Base-by-base conservation (phyloP, 2,113 vertebrate genomes). In the Litocranius walleri region DNA sequence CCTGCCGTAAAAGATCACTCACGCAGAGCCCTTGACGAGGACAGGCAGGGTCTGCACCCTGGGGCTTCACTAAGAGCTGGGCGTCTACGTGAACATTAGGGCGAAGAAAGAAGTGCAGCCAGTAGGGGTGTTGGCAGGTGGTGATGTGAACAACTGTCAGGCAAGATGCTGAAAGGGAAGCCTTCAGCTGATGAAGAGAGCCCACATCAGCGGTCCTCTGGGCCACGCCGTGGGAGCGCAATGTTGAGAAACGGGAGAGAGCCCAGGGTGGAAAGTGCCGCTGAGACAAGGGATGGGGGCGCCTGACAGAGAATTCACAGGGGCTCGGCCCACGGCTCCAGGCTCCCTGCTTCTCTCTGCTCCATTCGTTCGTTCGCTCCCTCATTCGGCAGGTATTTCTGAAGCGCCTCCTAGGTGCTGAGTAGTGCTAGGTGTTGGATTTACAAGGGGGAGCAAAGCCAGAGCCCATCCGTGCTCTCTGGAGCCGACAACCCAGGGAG, bases 151-250 rank as follows among this genome's bases (percentile, higher is more conserved):
- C 94, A 95, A 95, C 93, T 80, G 94, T 97, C 78, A 93, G 89
- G 71, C 15, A 29, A 88, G 74, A 96, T 92, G 94, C 97, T 92
- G 94, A 94, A 96, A 95, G 56, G 88, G 89, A 96, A 96, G 90
- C 45, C 96, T 97, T 97, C 25, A 78, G 82, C 71, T 94, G 89
- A 81, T 97, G 59, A 96, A 71, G 93, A 91, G 88, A 92, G 96
- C 92, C 81, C 95, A 97, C 97, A 95, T 57, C 85, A 95, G 87
- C 88, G 10, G n/a, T 71, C 98, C 93, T 95, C 87, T 50, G 43
- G 90, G 95, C 96, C 71, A 91, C 59, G 64, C 67, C 36, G 90
- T 56, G 45, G 74, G 57, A 94, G 96, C 3, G 0, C n/a, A 57
- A 56, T 3, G 29, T 48, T 71, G 74, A n/a, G 88, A 94, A 88